These are phyloP conservation scores for Mirza zaza DNA, from an alignment of 2,113 vertebrate species.

Conservation along the genomic window DNA sequence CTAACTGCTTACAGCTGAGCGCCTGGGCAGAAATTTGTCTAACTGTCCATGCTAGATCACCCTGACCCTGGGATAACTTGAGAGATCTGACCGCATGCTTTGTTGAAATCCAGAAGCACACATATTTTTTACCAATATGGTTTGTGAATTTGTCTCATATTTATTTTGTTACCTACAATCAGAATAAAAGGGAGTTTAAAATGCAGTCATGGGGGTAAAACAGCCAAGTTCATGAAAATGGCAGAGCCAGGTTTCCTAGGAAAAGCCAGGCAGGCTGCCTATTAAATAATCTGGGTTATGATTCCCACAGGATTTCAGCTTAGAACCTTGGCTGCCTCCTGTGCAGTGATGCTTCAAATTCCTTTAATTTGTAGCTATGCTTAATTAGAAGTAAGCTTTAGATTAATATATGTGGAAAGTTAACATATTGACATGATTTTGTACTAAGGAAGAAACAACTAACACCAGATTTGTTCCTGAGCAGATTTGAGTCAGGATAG, in stretches of 20 bases:
- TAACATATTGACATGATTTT: slow-evolving; percentile 67
- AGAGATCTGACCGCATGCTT: background rate
- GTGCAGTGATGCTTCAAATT: background rate
- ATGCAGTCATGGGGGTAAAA: background rate
- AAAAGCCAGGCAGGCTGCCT: background rate
- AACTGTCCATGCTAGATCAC: background rate
- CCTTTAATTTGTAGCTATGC: slow-evolving; percentile 58
- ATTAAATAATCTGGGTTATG: background rate
- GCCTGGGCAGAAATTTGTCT: background rate
- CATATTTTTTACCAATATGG: background rate
- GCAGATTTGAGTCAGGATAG: slow-evolving; percentile 41
- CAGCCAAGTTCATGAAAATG: background rate
- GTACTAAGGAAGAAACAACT: slow-evolving; percentile 14
- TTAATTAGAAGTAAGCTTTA: slow-evolving; percentile 64
- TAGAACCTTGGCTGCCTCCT: background rate
- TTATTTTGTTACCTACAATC: background rate
- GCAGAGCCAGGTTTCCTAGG: background rate
- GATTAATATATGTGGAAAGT: slow-evolving; percentile 53
- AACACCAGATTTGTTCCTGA: slow-evolving; percentile 12
- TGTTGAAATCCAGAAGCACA: background rate
- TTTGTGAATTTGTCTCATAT: background rate
- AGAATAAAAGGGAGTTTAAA: slow-evolving; percentile 2
- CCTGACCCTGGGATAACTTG: background rate
- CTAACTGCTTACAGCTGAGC: background rate
- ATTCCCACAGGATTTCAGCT: background rate